Evolutionary conservation across 2,888 invertebrate genomes (phyloP).

Genomic region (Phymatocera aterrima): DNA sequence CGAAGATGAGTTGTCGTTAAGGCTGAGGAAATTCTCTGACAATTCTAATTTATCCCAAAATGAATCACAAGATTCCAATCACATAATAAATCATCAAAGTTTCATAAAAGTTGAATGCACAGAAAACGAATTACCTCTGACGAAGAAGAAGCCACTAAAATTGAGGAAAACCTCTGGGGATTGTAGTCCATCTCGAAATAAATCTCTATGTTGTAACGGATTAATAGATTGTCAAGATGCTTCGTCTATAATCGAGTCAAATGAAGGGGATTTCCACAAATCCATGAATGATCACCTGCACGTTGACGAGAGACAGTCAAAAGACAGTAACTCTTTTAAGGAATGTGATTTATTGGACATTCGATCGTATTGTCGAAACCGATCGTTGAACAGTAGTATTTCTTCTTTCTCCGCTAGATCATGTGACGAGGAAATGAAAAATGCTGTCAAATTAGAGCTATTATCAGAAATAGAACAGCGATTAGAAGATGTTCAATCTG

Average conservation of each 20-base stretch:
- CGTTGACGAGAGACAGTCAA: not conserved
- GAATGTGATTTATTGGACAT: not conserved
- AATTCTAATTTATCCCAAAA: not conserved
- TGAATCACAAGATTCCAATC: not conserved
- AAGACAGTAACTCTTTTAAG: not conserved
- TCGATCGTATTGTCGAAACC: not conserved
- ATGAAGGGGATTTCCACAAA: not conserved
- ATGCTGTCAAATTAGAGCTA: constrained; percentile 9
- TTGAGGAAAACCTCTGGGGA: not conserved
- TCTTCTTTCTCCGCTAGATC: not conserved
- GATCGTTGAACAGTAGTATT: constrained; percentile 4
- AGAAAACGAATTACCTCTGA: not conserved
- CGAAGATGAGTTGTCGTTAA: not conserved
- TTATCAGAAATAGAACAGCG: constrained; percentile 14
- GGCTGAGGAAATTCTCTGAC: not conserved
- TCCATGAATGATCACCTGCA: not conserved
- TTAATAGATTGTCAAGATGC: not conserved
- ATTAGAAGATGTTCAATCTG: not conserved
- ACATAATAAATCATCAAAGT: not conserved
- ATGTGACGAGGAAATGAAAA: not conserved
- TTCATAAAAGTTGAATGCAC: not conserved
- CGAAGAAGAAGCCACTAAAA: not conserved
- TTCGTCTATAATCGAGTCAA: not conserved
- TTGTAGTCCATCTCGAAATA: not conserved
- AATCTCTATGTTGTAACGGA: not conserved